phyloP scores from a whole-genome alignment of 2,888 invertebrate species.

The Sinopyrophorus schimmeli region DNA sequence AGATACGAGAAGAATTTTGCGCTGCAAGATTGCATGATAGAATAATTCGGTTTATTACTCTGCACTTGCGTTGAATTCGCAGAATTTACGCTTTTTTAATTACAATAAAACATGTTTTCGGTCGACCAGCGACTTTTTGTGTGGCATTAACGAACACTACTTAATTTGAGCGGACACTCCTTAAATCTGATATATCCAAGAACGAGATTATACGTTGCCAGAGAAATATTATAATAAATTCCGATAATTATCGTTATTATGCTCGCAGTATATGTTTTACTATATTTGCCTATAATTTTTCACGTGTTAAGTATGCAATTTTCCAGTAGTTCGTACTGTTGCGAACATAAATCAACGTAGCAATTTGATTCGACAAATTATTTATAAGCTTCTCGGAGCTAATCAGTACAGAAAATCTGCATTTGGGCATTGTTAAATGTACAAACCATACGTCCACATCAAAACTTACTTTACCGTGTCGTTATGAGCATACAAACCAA shows the following conservation, averaged over 20 bases:
- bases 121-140: constrained; percentile 28
- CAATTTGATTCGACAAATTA: too few relatives aligned
- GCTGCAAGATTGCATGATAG: constrained; percentile 18
- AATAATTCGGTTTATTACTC: constrained; percentile 25
- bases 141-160: constrained; percentile 12
- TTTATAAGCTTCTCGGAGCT: too few relatives aligned
- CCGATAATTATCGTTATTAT: constrained; percentile 58
- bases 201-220: constrained; percentile 54
- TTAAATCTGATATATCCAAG: constrained; percentile 49
- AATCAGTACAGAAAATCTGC: too few relatives aligned
- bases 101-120: constrained; percentile 38
- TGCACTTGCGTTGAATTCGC: constrained; percentile 21
- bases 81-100: constrained; percentile 40
- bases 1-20: constrained; percentile 9
- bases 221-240: constrained; percentile 57
- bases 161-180: constrained; percentile 34
- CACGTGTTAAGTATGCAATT: constrained; percentile 56
- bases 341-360: constrained; percentile 54
- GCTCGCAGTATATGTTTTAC: constrained; percentile 54
- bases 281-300: constrained; percentile 58
- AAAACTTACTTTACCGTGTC: too few relatives aligned
- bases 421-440: too few relatives aligned
- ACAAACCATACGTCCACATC: too few relatives aligned
- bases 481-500: too few relatives aligned
- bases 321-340: constrained; percentile 55